Evolutionary conservation across 2,888 invertebrate genomes (phyloP).

Genomic region (Willowsia nigromaculata): DNA sequence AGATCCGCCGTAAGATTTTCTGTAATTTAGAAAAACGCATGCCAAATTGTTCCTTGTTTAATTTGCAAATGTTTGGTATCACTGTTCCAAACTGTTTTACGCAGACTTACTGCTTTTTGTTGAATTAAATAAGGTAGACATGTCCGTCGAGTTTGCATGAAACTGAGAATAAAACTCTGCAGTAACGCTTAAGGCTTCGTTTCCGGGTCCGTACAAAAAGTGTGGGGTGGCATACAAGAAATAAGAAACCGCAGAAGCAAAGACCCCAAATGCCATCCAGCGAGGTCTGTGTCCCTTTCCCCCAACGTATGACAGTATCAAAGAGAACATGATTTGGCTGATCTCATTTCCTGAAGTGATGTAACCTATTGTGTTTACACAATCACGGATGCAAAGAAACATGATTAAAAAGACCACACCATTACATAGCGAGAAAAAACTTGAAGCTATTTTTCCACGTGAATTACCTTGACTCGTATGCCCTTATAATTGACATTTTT

Average conservation of each 20-base stretch:
- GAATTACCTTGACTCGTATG: too few relatives aligned
- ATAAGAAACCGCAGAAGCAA: slow-evolving; percentile 83
- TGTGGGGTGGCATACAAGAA: slow-evolving; percentile 86
- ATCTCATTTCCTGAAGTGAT: slow-evolving; percentile 88
- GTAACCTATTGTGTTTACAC: too few relatives aligned
- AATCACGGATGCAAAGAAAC: neutral
- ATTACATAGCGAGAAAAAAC: neutral
- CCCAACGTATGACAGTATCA: slow-evolving; percentile 86
- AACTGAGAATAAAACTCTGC: slow-evolving; percentile 81
- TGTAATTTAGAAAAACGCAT: neutral
- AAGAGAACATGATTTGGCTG: slow-evolving; percentile 86
- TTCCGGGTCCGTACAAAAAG: slow-evolving; percentile 86
- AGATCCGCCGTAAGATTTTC: slow-evolving; percentile 50
- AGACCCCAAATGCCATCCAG: slow-evolving; percentile 84
- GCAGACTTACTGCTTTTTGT: slow-evolving; percentile 1
- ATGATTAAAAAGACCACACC: neutral
- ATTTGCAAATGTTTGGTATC: too few relatives aligned
- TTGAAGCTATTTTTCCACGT: too few relatives aligned
- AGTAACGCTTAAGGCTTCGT: slow-evolving; percentile 85
- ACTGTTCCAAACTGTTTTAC: neutral
- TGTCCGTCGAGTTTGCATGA: slow-evolving; percentile 80
- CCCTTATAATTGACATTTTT: too few relatives aligned
- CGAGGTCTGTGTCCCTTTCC: slow-evolving; percentile 87
- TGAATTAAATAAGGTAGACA: neutral
- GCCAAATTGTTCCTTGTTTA: too few relatives aligned